phyloP scores from a whole-genome alignment of 2,113 vertebrate species.

The Martes martes region DNA sequence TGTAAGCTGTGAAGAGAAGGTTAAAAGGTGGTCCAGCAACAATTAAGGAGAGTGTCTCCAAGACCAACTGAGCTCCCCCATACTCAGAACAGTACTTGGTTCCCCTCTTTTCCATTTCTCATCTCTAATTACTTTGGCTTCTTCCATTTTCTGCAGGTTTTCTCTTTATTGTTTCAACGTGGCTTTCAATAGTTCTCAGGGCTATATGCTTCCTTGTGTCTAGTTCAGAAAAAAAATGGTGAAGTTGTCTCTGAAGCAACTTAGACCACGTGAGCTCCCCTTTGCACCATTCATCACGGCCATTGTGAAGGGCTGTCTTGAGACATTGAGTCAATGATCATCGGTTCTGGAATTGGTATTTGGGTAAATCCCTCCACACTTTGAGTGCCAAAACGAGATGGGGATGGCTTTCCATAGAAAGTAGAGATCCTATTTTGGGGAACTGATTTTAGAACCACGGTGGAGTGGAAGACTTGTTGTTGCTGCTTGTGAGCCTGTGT shows the following conservation, averaged over 20 bases:
- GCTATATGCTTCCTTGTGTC: background rate
- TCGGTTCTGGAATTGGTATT: background rate
- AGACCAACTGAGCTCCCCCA: background rate
- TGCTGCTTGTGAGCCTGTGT: background rate
- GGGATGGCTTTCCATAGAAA: background rate
- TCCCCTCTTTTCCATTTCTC: background rate
- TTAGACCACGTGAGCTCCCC: background rate
- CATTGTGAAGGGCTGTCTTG: background rate
- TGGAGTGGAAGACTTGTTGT: background rate
- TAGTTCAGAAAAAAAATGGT: background rate
- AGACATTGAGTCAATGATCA: background rate
- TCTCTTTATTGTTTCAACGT: background rate
- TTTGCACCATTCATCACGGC: fast-evolving
- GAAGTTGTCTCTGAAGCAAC: background rate
- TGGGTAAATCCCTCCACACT: background rate
- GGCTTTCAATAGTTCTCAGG: fast-evolving
- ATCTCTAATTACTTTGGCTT: background rate
- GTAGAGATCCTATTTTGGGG: background rate
- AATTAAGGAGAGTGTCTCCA: constrained; percentile 21
- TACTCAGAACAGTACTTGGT: background rate
- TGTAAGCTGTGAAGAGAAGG: background rate
- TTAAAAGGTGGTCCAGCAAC: background rate
- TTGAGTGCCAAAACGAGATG: background rate
- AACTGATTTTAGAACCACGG: background rate
- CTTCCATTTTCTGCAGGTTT: background rate